Conservation (phyloP, 2,113 vertebrate genomes). For the Pluvialis apricaria region DNA sequence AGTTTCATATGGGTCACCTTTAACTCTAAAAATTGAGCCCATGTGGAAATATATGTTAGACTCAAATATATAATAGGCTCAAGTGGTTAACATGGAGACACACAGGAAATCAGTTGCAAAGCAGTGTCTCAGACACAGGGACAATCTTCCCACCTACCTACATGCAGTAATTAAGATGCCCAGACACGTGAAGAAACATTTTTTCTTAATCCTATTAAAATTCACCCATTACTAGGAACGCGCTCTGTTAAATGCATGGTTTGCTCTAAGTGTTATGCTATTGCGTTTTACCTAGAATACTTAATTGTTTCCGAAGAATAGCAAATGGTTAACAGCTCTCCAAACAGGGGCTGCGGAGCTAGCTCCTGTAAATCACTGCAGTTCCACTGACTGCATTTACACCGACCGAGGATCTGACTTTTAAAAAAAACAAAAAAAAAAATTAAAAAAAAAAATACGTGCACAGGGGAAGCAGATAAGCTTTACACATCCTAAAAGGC, state of each 20-base stretch:
- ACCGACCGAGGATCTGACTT: neutral
- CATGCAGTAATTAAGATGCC: conserved; percentile 5
- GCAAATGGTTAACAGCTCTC: conserved; percentile 9
- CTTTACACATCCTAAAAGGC: neutral
- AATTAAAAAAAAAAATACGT: neutral
- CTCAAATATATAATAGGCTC: neutral
- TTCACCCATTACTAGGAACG: neutral
- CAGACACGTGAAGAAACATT: neutral
- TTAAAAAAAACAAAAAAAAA: neutral
- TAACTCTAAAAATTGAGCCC: neutral
- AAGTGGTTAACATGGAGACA: neutral
- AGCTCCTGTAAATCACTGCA: neutral
- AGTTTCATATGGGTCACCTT: neutral
- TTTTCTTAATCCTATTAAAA: conserved; percentile 7
- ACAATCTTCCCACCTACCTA: neutral
- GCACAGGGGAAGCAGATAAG: conserved; percentile 13
- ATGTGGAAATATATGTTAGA: neutral
- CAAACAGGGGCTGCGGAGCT: neutral
- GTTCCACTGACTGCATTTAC: neutral
- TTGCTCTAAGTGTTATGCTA: neutral
- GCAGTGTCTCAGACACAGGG: neutral
- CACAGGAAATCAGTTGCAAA: neutral
- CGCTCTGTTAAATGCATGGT: neutral
- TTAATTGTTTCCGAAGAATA: neutral
- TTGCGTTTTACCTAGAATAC: neutral